Evolutionary conservation across 2,797 vertebrate species (phyloP), one percentile per base, ranked within the genome.

Genomic region (Melopsittacus undulatus): DNA sequence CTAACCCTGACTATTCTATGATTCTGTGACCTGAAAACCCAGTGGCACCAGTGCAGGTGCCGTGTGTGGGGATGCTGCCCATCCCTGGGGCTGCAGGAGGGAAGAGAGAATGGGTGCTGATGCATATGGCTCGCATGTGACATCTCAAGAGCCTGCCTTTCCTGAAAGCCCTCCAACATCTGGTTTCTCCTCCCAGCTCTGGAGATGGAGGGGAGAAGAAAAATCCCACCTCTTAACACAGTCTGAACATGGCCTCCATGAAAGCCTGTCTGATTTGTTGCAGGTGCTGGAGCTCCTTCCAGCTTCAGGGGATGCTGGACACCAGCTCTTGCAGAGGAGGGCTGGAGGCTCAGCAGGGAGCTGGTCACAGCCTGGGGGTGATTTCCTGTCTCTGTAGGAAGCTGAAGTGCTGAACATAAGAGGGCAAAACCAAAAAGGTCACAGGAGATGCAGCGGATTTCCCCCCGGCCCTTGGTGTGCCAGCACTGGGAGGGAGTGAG

Each of bases 141-240:
- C 78, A 79, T 94, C 86, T 82, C 51, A 49, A 92, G 91, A 91
- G 95, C 79, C 69, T 96, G 94, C 96, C 90, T 92, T 92, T 90
- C 81, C 93, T 95, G 94, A 97, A 95, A 95, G 74, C 80, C 62
- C 54, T 94, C 88, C 95, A 94, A 68, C 96, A 95, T 94, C 94
- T 96, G 94, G 92, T 84, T 92, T 96, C 86, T 94, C 86, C 90
- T 95, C 81, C 90, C 89, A 83, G 90, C 87, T 80, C 64, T 83
- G 9, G 13, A 90, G 89, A 74, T 91, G 42, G 75, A 95, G 75
- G 62, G 90, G 88, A 94, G 52, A 92, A 95, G 78, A 83, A 83
- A 92, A 93, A 90, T 90, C 93, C 93, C 91, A 96, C 90, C 91
- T 97, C 96, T 94, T 95, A 96, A 91, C 95, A 83, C 56, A 75